Evolutionary conservation across 2,113 vertebrate species (phyloP).

Genomic region (Bufo bufo): DNA sequence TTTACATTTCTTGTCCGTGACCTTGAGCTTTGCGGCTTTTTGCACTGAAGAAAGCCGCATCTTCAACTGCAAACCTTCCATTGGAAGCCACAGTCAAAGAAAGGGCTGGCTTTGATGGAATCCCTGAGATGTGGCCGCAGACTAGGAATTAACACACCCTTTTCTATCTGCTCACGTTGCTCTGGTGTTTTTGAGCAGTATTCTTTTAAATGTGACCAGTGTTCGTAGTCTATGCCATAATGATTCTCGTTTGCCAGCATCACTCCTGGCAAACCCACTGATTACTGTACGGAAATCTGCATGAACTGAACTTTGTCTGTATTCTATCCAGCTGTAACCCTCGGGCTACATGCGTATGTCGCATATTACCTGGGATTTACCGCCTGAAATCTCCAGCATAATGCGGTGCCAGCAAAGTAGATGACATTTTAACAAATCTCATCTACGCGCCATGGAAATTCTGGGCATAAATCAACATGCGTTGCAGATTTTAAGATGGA

Average conservation of each 20-base stretch:
- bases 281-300: too few species aligned
- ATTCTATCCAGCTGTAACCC: too few species aligned
- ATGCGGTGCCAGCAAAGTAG: too few species aligned
- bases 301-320: background rate
- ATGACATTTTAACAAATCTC: too few species aligned
- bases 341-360: too few species aligned
- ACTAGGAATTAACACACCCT: slow-evolving; percentile 11
- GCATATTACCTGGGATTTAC: too few species aligned
- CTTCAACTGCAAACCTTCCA: slow-evolving; percentile 13
- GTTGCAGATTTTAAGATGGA: too few species aligned
- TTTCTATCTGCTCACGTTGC: slow-evolving; percentile 22
- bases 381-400: too few species aligned
- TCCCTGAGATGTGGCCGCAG: background rate
- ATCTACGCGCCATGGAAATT: too few species aligned
- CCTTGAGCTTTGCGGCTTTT: slow-evolving; percentile 1
- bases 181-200: background rate
- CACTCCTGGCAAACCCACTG: background rate
- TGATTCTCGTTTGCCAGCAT: background rate
- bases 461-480: too few species aligned
- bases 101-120: slow-evolving; percentile 1
- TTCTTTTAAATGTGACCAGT: background rate
- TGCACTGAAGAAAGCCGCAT: background rate
- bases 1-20: background rate
- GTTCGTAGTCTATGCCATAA: background rate
- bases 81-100: slow-evolving; percentile 35